phyloP scores from a whole-genome alignment of 1,140 invertebrate genomes.

The Pseudobourletiella spinata region DNA sequence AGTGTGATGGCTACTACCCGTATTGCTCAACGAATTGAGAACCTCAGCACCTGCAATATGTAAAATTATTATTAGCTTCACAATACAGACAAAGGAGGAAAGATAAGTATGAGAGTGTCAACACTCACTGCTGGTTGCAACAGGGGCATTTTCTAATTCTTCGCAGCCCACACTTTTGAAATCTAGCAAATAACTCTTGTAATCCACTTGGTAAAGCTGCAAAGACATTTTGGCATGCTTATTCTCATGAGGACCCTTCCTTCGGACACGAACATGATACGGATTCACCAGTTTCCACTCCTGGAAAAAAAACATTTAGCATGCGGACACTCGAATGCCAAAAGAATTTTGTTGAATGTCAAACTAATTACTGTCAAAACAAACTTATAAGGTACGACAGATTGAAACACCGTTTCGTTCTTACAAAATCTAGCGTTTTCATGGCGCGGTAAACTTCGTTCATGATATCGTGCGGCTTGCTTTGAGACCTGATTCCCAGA shows the following conservation, averaged over 20 bases:
- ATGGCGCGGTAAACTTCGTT: slow-evolving; percentile 98
- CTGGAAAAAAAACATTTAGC: slow-evolving; percentile 41
- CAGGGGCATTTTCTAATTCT: slow-evolving; percentile 54
- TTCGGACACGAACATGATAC: slow-evolving; percentile 81
- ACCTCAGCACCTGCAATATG: slow-evolving; percentile 22
- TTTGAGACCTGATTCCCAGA: slow-evolving; percentile 94
- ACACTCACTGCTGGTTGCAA: slow-evolving; percentile 1
- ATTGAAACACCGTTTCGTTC: too few species aligned
- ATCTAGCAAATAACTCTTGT: slow-evolving; percentile 92
- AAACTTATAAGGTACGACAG: too few species aligned
- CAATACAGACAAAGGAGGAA: not conserved
- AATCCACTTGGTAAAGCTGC: slow-evolving; percentile 97
- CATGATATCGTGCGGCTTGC: slow-evolving; percentile 99
- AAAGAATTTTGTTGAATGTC: too few species aligned
- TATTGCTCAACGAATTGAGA: slow-evolving; percentile 32
- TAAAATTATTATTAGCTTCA: not conserved
- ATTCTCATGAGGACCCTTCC: slow-evolving; percentile 63
- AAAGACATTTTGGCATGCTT: slow-evolving; percentile 94
- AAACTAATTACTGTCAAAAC: too few species aligned
- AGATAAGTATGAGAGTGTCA: not conserved
- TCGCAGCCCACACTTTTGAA: slow-evolving; percentile 81
- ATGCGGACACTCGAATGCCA: too few species aligned
- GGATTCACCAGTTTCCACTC: slow-evolving; percentile 99
- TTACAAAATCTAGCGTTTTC: slow-evolving; percentile 90
- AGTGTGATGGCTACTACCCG: slow-evolving; percentile 68